Evolutionary conservation across 2,113 vertebrate genomes (phyloP).

Genomic region (Pogonocichla stellata): DNA sequence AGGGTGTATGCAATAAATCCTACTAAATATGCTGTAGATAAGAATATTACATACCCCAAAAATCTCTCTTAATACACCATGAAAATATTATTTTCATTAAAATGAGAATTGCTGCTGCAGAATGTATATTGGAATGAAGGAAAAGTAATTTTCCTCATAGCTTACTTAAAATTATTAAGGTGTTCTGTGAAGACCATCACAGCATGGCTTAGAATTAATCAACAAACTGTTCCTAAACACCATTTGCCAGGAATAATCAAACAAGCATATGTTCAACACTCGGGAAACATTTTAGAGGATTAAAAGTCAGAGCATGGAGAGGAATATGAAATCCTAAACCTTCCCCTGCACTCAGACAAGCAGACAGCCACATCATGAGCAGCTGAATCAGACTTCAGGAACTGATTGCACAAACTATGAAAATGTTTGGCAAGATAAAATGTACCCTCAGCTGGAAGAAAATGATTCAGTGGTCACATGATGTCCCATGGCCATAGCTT

Average conservation of each 20-base stretch:
- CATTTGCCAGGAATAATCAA: slow-evolving; percentile 53
- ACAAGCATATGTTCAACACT: slow-evolving; percentile 41
- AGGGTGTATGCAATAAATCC: slow-evolving; percentile 35
- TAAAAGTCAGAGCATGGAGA: slow-evolving; percentile 41
- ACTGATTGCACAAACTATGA: slow-evolving; percentile 54
- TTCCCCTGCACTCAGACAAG: slow-evolving; percentile 38
- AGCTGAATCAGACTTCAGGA: slow-evolving; percentile 63
- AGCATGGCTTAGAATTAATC: slow-evolving; percentile 46
- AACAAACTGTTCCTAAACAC: slow-evolving; percentile 28
- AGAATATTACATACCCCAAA: neutral
- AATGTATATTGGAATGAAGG: neutral
- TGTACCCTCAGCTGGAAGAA: slow-evolving; percentile 62
- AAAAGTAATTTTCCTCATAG: neutral
- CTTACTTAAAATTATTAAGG: slow-evolving; percentile 39
- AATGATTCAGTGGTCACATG: slow-evolving; percentile 71
- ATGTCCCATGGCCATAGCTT: slow-evolving; percentile 28
- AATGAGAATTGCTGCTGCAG: neutral
- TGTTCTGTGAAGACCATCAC: slow-evolving; percentile 45
- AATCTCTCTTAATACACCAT: slow-evolving; percentile 12
- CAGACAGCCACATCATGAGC: slow-evolving; percentile 58
- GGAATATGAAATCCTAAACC: slow-evolving; percentile 65
- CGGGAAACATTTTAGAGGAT: slow-evolving; percentile 56
- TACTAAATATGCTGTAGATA: slow-evolving; percentile 30
- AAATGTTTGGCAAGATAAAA: slow-evolving; percentile 62
- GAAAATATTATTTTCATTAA: slow-evolving; percentile 48